Percentiles rank a stretch among this genome's conserved stretches.
These are phyloP conservation scores for Tetraneura akinire DNA, from an alignment of 1,140 invertebrate genomes.

Conservation along the genomic window DNA sequence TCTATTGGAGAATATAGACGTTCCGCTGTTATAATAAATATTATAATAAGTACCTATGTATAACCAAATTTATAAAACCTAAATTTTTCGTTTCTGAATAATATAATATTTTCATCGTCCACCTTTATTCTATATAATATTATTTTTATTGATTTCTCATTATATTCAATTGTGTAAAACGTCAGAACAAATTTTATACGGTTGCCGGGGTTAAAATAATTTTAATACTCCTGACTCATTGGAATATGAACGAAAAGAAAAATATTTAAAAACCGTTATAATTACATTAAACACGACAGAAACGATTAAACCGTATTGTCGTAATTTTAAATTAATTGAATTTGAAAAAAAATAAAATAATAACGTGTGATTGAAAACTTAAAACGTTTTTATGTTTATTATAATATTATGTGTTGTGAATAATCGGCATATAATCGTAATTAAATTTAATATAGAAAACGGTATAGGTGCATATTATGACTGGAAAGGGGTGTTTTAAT, in stretches of 20 bases:
- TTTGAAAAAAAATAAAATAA: neutral
- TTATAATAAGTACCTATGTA: too few relatives aligned
- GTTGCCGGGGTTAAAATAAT: neutral
- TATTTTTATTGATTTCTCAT: neutral
- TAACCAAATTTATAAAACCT: too few relatives aligned
- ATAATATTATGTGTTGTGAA: neutral
- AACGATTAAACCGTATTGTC: neutral
- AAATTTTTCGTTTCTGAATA: too few relatives aligned
- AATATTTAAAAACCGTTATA: neutral
- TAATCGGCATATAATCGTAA: too few relatives aligned
- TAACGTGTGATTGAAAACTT: neutral
- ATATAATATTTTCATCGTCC: too few relatives aligned
- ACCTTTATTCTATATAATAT: neutral
- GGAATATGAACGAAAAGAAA: neutral
- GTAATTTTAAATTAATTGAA: neutral
- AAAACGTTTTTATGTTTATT: neutral
- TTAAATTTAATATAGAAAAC: too few relatives aligned
- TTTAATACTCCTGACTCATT: neutral
- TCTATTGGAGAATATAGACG: too few relatives aligned
- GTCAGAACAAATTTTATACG: too few relatives aligned
- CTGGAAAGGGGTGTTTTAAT: neutral
- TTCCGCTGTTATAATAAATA: too few relatives aligned
- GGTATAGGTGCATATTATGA: too few relatives aligned
- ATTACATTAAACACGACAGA: neutral
- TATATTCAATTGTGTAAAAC: neutral